Base-by-base conservation (phyloP, 2,113 vertebrate species). In the Brachyhypopomus occidentalis region DNA sequence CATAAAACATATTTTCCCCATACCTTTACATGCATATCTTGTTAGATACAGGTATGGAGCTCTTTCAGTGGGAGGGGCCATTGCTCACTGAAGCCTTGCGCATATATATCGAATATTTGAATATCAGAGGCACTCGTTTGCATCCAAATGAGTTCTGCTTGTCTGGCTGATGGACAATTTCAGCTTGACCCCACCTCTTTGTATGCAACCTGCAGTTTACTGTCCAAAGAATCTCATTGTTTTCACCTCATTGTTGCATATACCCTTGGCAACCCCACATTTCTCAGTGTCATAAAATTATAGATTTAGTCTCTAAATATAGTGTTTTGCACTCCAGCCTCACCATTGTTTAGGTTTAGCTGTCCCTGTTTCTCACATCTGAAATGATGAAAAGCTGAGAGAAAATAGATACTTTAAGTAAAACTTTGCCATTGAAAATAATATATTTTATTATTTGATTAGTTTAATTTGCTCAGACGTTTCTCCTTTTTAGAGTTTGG, bases 141-240 rank as follows among this genome's bases (percentile, higher is more conserved):
- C 95, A 97, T 98, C 95, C 96, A 96, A 97, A 97, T 99, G 96
- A 96, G 97, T 98, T 99, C 96, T 96, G 98, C 95, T 97, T 99
- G 97, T 99, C 98, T 98, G 96, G 94, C 96, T 98, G 98, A 98
- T 98, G 96, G 98, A 98, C 97, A 99, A 96, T 98, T 97, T 96
- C 93, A 93, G 91, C 95, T 93, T 96, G 94, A 96, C 96, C 96
- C 91, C 89, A 93, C 95, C 94, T 96, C 94, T 98, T 95, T 95
- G 95, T 94, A 94, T 95, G 95, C 96, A 97, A 97, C 98, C 97
- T 97, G 92, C 95, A 93, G 95, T 96, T 86, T 84, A 86, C 83
- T 84, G 83, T 86, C 85, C 84, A 83, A 82, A 82, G 73, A 56
- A 34, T 82, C 83, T 86, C 73, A 82, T 83, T 86, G 80, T 86